phyloP scores from a whole-genome alignment of 2,888 invertebrate genomes.

The Gasteruption jaculator region DNA sequence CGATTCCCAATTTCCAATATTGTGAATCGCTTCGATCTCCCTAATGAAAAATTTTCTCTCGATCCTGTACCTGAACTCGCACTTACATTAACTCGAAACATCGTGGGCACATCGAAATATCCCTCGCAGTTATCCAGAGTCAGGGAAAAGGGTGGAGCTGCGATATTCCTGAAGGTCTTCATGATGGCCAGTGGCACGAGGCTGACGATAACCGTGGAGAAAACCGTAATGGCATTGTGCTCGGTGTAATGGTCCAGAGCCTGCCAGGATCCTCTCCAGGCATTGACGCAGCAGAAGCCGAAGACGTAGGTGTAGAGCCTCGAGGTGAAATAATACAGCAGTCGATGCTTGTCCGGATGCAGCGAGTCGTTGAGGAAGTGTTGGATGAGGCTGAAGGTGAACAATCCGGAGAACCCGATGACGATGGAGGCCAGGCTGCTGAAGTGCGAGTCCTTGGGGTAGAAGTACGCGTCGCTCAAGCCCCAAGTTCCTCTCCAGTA shows the following conservation, averaged over 20 bases:
- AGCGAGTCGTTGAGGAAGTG: constrained; percentile 55
- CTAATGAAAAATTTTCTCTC: no score
- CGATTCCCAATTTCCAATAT: no score
- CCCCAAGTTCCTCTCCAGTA: constrained; percentile 88
- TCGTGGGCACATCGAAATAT: constrained; percentile 80
- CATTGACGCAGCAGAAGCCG: constrained; percentile 78
- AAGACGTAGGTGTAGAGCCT: constrained; percentile 72
- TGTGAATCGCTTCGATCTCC: no score
- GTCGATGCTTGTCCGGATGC: constrained; percentile 65
- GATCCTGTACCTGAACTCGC: no score
- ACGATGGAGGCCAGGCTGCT: constrained; percentile 67
- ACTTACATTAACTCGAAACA: constrained; percentile 79
- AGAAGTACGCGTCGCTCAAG: constrained; percentile 69
- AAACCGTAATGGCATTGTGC: constrained; percentile 57
- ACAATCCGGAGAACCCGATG: constrained; percentile 68
- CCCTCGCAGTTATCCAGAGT: constrained; percentile 70
- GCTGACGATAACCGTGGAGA: constrained; percentile 64
- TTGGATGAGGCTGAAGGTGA: constrained; percentile 67
- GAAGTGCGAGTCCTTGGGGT: constrained; percentile 58
- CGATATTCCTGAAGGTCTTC: constrained; percentile 71
- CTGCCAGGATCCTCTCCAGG: constrained; percentile 84
- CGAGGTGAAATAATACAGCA: constrained; percentile 67
- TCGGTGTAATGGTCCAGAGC: constrained; percentile 69
- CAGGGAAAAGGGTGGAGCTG: constrained; percentile 77
- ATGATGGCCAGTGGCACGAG: constrained; percentile 66